phyloP scores from a whole-genome alignment of 2,797 vertebrate genomes.

The Peromyscus attwateri region DNA sequence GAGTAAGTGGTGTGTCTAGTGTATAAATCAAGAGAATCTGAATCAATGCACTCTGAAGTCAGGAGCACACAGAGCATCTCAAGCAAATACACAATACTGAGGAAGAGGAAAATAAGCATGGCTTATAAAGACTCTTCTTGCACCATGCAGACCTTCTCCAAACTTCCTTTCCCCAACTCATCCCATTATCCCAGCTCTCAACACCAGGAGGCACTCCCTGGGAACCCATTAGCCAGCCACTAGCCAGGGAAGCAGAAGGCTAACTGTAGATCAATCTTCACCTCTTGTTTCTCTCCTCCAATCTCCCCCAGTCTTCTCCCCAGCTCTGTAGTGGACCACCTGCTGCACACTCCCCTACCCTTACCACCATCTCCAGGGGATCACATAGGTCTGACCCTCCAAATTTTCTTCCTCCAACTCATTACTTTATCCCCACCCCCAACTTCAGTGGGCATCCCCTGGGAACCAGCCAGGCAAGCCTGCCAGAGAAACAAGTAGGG shows the following conservation, averaged over 20 bases:
- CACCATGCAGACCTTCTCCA: not conserved
- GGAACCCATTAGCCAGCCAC: not conserved
- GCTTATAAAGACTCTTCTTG: not conserved
- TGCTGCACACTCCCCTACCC: too few species aligned
- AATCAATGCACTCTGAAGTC: not conserved
- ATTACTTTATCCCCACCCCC: too few species aligned
- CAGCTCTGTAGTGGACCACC: too few species aligned
- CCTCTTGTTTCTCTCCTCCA: not conserved
- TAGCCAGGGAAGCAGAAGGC: not conserved
- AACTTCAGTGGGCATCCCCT: not conserved
- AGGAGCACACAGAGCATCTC: not conserved
- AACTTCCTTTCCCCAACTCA: not conserved
- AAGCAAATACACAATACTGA: not conserved
- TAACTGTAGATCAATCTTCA: not conserved
- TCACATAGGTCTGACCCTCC: not conserved
- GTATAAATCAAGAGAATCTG: conserved; percentile 54
- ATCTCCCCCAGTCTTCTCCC: too few species aligned
- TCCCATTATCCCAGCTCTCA: too few species aligned
- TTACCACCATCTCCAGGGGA: not conserved
- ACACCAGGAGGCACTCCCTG: not conserved
- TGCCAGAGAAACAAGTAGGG: not conserved
- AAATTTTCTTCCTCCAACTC: not conserved
- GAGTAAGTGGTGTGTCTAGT: not conserved
- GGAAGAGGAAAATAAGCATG: not conserved
- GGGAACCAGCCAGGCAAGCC: too few species aligned